A percentile compares a stretch with the other conserved stretches of the same genome.
These are phyloP conservation scores for Petrocephalus schoutedeni DNA, from an alignment of 2,797 vertebrate species.

Conservation along the genomic window DNA sequence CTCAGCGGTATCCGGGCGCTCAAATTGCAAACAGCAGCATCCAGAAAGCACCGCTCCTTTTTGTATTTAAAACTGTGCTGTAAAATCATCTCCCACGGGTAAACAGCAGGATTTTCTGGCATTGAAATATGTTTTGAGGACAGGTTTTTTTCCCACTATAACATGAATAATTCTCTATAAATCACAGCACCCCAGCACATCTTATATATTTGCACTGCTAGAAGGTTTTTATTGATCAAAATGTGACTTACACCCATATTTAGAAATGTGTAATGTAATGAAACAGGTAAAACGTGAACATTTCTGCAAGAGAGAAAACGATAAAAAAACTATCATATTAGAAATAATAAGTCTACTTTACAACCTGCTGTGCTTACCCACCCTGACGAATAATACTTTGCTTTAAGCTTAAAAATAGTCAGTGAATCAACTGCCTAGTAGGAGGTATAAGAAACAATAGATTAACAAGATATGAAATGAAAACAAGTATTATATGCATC, in stretches of 20 bases:
- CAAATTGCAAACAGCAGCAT: neutral
- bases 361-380: neutral
- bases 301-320: neutral
- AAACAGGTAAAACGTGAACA: neutral
- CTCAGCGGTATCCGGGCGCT: neutral
- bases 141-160: neutral
- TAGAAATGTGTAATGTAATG: neutral
- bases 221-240: neutral
- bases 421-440: neutral
- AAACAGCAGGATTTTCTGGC: neutral
- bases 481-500: neutral
- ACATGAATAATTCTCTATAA: constrained; percentile 17
- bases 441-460: neutral
- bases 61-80: neutral
- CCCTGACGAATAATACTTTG: neutral
- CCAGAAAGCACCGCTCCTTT: neutral
- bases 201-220: neutral
- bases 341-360: neutral
- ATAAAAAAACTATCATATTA: neutral
- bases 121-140: constrained; percentile 10
- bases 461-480: constrained; percentile 7
- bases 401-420: neutral
- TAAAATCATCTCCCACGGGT: neutral
- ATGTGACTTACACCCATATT: neutral
- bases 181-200: neutral